Base-by-base conservation (phyloP, 92 coral and sea anemone species). In the Parazoanthus atlanticus region DNA sequence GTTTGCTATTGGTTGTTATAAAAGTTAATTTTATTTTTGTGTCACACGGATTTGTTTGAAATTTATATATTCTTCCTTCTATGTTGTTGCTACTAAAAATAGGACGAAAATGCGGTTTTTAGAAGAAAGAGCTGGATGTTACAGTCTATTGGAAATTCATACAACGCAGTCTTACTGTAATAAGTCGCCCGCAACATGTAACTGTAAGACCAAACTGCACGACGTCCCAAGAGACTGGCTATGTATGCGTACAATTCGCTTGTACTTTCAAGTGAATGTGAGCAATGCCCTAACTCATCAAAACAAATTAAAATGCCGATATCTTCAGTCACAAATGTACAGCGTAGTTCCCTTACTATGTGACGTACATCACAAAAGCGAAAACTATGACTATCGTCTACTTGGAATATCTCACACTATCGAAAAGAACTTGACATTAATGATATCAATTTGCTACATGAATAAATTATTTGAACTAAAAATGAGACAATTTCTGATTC, bases 401-500 rank as follows among this genome's bases (percentile, higher is more conserved):
- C 8, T 49, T 79, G n/a, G 83, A 78, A 47, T 28, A 46, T 78
- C 66, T 13, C 49, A 78, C 40, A 43, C 67, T 78, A 29, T 54
- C 28, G 67, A 28, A 28, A 80, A 52, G 6, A 80, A 56, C 49
- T 26, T 29, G 76, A 8, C 32, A 72, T 46, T 31, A 54, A 21
- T 30, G 26, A 52, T 16, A n/a, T 31, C 38, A 54, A 52, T 15
- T 56, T 30, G 41, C 71, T 80, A 32, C 0, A 61, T 23, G 69
- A 80, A 80, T 80, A 80, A 80, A 80, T 80, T 80, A 80, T 56
- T 80, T 52, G 54, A 79, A 80, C 26, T 12, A 80, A 80, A 80
- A 76, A 80, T 7, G 13, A 52, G 33, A 29, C 30, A 31, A 25
- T 16, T 31, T 80, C 29, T 19, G 29, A 26, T 80, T 26, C 21